Base-by-base conservation (phyloP, 1,140 invertebrate genomes). In the Drosophila sucinea region DNA sequence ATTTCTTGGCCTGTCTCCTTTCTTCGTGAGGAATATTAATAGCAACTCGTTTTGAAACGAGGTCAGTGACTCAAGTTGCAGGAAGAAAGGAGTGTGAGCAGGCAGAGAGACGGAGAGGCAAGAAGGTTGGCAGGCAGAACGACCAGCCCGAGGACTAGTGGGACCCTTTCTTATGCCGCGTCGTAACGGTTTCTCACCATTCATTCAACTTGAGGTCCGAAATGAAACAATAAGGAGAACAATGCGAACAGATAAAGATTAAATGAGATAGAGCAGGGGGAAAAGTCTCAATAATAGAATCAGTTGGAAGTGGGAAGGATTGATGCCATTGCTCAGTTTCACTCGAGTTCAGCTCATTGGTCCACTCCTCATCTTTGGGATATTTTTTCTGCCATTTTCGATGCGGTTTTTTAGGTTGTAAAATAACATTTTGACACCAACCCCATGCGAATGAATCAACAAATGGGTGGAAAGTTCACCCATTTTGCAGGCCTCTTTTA, bases 11-110 rank as follows among this genome's bases (percentile, higher is more conserved):
- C 17, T 17, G 17, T 3, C 35, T 10, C 35, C 10, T 3, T 38
- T 38, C 4, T 4, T 38, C 2, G 1, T 11, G 17, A 17, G 17
- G 17, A 17, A 17, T 17, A 17, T 7, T 35, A n/a, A 44, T 27
- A 30, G 11, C 33, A 58, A 51, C 33, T 44, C 30, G 35, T 38
- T 38, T 38, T 62, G 79, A 89, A 87, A 89, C 71, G 77, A 87
- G 83, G 83, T 87, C 83, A 89, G 73, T 80, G 84, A 86, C 82
- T 81, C 81, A 64, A 27, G 27, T 68, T 61, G 44, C 23, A 63
- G 32, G 60, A 7, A 27, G 25, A 55, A 54, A 63, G 56, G 73
- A 38, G 41, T 38, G 51, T 51, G n/a, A 51, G 67, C 73, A 77
- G 60, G 61, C 33, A 57, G 56, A 38, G 30, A 30, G 30, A 4